Evolutionary conservation across 2,113 vertebrate species (phyloP).

Genomic region (Tapirus terrestris): DNA sequence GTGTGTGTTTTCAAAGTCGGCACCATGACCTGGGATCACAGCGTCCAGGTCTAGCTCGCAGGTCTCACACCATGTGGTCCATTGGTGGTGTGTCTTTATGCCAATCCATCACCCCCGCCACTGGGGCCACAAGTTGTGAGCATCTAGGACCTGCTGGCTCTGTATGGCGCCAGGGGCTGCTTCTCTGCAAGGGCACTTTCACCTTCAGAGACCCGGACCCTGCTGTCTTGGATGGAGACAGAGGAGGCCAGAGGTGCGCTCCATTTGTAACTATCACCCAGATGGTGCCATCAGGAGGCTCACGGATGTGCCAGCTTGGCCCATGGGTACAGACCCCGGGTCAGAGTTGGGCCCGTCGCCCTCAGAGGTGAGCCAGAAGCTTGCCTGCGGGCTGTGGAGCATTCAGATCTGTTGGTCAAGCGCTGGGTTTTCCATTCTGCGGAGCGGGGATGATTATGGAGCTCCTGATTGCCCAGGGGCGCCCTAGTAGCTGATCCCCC

Average conservation of each 20-base stretch:
- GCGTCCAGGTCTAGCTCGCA: background rate
- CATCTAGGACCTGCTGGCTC: background rate
- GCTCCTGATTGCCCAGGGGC: no score
- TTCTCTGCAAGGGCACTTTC: background rate
- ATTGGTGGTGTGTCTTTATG: background rate
- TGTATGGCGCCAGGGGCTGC: no score
- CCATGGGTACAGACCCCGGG: background rate
- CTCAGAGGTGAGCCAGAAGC: background rate
- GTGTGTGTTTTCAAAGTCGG: background rate
- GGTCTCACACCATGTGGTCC: background rate
- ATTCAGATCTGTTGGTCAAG: background rate
- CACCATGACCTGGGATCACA: background rate
- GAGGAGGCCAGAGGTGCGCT: rapidly evolving
- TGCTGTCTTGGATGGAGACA: background rate
- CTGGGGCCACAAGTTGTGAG: background rate
- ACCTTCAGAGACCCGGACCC: background rate
- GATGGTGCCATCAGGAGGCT: background rate
- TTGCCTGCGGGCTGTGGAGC: background rate
- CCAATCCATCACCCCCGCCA: background rate
- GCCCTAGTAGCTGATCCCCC: background rate
- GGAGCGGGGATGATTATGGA: background rate
- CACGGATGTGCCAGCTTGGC: background rate
- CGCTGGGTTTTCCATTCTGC: background rate
- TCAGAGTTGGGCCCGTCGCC: background rate
- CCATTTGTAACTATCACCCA: background rate